Evolutionary conservation across 2,113 vertebrate species (phyloP).

Genomic region (Trachemys scripta): DNA sequence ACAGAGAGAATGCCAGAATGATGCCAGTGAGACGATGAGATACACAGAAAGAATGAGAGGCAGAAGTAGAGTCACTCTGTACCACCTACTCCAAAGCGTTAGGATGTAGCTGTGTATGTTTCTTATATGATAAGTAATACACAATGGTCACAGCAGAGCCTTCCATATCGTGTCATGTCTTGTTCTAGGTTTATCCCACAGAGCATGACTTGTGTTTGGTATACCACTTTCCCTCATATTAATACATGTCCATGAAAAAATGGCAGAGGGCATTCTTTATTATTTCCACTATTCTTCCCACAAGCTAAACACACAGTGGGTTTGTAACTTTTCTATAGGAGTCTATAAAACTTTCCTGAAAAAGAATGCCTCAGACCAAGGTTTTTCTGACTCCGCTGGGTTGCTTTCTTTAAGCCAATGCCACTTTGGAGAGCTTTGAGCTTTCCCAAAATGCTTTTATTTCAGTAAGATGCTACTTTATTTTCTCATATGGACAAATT

Average conservation of each 20-base stretch:
- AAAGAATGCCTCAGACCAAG: neutral
- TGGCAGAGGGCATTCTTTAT: accelerated
- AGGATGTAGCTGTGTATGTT: accelerated
- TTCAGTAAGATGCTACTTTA: neutral
- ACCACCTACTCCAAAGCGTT: accelerated
- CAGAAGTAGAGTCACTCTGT: accelerated
- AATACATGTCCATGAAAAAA: accelerated
- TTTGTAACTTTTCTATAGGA: neutral
- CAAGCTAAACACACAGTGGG: accelerated
- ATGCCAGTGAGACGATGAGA: constrained; percentile 49
- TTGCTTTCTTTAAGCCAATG: neutral
- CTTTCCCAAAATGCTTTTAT: neutral
- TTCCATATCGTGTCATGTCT: accelerated
- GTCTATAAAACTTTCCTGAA: neutral
- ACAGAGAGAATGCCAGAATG: constrained; percentile 55
- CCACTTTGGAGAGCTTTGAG: neutral
- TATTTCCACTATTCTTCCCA: neutral
- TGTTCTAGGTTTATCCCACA: neutral
- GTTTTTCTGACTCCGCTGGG: accelerated
- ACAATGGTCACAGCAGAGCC: accelerated
- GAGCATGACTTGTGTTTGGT: accelerated
- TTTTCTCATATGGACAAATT: accelerated
- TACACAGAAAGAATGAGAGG: constrained; percentile 1
- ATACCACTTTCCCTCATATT: accelerated
- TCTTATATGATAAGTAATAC: accelerated